Evolutionary conservation across 2,888 invertebrate species (phyloP).

Genomic region (Palloptera scutellata): DNA sequence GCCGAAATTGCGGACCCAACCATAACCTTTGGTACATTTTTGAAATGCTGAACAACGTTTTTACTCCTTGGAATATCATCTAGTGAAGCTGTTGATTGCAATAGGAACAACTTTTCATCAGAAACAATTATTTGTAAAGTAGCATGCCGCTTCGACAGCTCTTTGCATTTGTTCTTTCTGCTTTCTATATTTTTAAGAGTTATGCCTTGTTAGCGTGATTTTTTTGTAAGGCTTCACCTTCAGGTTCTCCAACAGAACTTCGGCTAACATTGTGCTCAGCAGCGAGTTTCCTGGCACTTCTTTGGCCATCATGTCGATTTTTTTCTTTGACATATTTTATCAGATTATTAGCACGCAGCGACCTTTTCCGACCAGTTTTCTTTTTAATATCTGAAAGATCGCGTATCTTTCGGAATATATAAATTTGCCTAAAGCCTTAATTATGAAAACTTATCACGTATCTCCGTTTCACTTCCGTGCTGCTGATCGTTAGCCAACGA

Average conservation of each 20-base stretch:
- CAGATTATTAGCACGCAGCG: neutral
- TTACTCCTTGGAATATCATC: neutral
- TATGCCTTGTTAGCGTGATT: neutral
- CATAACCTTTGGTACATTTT: neutral
- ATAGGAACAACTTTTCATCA: neutral
- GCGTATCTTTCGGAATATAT: neutral
- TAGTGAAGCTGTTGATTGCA: neutral
- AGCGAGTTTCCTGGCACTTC: neutral
- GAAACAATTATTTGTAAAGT: neutral
- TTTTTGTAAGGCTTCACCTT: too few relatives aligned
- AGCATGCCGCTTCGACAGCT: neutral
- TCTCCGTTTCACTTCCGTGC: neutral
- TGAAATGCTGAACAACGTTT: too few relatives aligned
- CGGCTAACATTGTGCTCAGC: neutral
- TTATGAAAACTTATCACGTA: neutral
- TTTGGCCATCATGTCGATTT: neutral
- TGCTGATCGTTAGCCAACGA: too few relatives aligned
- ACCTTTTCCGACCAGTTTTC: neutral
- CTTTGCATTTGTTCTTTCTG: neutral
- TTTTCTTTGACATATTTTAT: neutral
- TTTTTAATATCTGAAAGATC: neutral
- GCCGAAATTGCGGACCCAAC: neutral
- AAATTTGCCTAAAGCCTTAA: neutral
- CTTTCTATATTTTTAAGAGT: neutral
- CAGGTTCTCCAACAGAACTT: neutral